Base-by-base conservation (phyloP, 2,888 invertebrate species). In the Sphinx pinastri region DNA sequence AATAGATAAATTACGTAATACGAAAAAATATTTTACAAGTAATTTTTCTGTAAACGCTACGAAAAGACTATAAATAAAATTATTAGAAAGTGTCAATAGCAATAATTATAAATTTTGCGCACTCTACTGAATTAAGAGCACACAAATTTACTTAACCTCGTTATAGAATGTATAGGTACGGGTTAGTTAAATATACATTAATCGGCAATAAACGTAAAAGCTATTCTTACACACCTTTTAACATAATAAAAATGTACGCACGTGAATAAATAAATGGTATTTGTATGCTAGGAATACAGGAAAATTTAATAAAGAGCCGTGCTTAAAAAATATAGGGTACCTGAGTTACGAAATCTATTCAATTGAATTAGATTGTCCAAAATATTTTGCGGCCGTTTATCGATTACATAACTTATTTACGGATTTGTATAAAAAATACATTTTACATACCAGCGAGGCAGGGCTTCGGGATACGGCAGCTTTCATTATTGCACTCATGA, bases 401-500 rank as follows among this genome's bases (percentile, higher is more conserved):
- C 72, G 83, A 88, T 93, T 93, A 93, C 93, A 93, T 93, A 93
- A 93, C 92, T 84, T 81, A 79, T 79, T 84, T 63, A 69, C 12
- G 14, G 38, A 67, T 59, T 59, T 55, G 52, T 67, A 68, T 68
- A 75, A 76, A 73, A 69, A 72, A 75, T 66, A 71, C 71, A 69
- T 66, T 59, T 63, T 76, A 86, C 89, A 84, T 77, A 93, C 94
- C 89, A 93, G 83, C 68, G 91, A 84, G 72, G 88, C 89, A 76
- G 92, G 93, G 83, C 88, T 93, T 79, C 92, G 90, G 69, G 89
- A 87, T 74, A 91, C 76, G 67, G 92, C 85, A 73, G 89, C 89
- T 83, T 92, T 94, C 85, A 94, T 88, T 84, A 94, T 79, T 88
- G 91, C 90, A 91, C 94, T 94, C 94, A 94, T 94, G 93, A 93